A percentile compares a stretch with the other conserved stretches of the same genome.
phyloP scores from a whole-genome alignment of 2,797 vertebrate species.

The Ficedula albicollis region DNA sequence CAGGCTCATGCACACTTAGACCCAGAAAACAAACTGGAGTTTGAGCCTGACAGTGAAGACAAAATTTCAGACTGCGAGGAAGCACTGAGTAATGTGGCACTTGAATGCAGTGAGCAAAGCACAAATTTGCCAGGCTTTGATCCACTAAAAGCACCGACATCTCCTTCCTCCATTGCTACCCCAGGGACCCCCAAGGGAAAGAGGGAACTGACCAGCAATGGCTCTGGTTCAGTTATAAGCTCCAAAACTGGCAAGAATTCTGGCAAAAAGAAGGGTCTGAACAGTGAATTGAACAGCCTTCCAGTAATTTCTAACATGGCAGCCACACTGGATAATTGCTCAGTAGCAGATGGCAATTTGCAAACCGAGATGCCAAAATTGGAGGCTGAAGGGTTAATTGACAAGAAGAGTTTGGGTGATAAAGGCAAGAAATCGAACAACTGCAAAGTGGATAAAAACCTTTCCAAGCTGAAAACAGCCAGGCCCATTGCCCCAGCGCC shows the following conservation, averaged over 20 bases:
- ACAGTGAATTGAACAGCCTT: slow-evolving; percentile 88
- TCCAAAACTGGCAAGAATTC: slow-evolving; percentile 90
- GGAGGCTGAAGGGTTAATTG: slow-evolving; percentile 93
- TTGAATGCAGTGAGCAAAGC: slow-evolving; percentile 86
- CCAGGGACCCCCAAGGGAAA: slow-evolving; percentile 91
- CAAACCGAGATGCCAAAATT: slow-evolving; percentile 95
- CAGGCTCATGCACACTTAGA: slow-evolving; percentile 97
- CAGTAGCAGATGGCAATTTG: slow-evolving; percentile 84
- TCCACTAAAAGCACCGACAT: slow-evolving; percentile 83
- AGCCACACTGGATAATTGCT: slow-evolving; percentile 89
- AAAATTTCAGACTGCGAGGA: slow-evolving; percentile 96
- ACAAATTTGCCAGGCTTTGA: slow-evolving; percentile 75
- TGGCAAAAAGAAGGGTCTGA: slow-evolving; percentile 88
- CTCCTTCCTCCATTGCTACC: slow-evolving; percentile 85
- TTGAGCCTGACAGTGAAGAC: slow-evolving; percentile 91
- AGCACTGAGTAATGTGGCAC: slow-evolving; percentile 81
- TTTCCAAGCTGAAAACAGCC: slow-evolving; percentile 91
- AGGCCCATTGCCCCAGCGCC: slow-evolving; percentile 91
- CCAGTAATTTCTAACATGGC: slow-evolving; percentile 98
- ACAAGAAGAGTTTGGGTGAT: slow-evolving; percentile 85
- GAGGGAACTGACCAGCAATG: slow-evolving; percentile 85
- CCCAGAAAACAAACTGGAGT: slow-evolving; percentile 89
- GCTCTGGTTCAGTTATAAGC: slow-evolving; percentile 79
- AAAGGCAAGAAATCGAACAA: slow-evolving; percentile 88
- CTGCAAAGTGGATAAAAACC: slow-evolving; percentile 89